Evolutionary conservation across 1,140 invertebrate species (phyloP).

Genomic region (Trichogramma pretiosum): DNA sequence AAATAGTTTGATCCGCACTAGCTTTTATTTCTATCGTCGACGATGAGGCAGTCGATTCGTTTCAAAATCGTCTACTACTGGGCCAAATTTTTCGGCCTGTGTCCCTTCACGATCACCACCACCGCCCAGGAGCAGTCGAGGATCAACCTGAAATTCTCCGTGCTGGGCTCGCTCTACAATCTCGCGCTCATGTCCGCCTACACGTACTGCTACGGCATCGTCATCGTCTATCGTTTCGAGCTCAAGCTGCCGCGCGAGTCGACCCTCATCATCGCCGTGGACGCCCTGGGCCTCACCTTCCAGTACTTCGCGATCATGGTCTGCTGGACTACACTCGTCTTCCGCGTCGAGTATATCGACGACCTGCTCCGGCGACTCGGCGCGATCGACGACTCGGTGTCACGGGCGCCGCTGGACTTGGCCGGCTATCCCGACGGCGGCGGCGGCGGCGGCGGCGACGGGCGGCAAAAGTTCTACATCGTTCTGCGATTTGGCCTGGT

Average conservation of each 20-base stretch:
- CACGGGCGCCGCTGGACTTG: background rate
- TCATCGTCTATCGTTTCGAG: background rate
- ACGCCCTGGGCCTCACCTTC: background rate
- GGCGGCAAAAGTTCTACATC: background rate
- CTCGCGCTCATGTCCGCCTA: background rate
- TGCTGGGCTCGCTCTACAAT: background rate
- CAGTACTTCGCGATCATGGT: background rate
- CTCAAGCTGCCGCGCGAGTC: conserved; percentile 1
- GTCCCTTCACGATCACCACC: background rate
- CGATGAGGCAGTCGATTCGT: no score
- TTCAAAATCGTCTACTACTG: conserved; percentile 8
- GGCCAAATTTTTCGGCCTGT: conserved; percentile 8
- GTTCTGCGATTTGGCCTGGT: background rate
- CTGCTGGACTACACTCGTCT: background rate
- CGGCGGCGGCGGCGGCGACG: no score
- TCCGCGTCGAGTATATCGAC: background rate
- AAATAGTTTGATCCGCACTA: no score
- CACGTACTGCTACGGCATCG: background rate
- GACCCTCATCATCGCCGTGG: background rate
- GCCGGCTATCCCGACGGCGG: background rate
- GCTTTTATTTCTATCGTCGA: no score
- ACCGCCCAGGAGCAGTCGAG: no score
- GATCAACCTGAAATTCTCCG: background rate
- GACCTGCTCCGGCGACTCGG: background rate
- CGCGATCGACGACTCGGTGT: no score